phyloP scores from a whole-genome alignment of 2,113 vertebrate species.

The Xiphorhynchus elegans region DNA sequence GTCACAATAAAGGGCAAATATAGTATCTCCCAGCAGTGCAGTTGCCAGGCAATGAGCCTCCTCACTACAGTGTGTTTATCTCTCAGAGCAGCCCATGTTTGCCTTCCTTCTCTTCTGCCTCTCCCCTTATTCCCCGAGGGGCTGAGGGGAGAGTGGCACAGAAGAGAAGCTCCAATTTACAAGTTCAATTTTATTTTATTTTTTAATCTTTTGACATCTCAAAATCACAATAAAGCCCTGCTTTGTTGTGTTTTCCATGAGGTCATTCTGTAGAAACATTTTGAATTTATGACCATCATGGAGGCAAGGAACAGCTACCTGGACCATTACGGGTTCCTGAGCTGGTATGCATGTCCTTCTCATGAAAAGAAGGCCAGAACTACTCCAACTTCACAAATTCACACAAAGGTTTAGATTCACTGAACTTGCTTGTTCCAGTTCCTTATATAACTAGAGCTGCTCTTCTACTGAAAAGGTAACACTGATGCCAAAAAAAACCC shows the following conservation, averaged over 20 bases:
- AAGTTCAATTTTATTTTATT: neutral
- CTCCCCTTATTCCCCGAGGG: neutral
- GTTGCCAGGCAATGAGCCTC: slow-evolving; percentile 36
- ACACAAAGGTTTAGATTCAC: neutral
- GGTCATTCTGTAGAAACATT: neutral
- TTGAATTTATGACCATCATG: neutral
- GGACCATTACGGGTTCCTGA: neutral
- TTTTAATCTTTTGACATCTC: neutral
- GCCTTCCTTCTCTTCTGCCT: neutral
- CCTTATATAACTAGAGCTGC: neutral
- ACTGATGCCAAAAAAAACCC: neutral
- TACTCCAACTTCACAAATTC: neutral
- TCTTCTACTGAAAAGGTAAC: neutral
- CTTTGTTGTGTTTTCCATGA: neutral
- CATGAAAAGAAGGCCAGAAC: neutral
- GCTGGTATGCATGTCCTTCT: neutral
- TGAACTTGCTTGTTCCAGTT: neutral
- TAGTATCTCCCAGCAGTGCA: neutral
- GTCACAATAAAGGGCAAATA: slow-evolving; percentile 29
- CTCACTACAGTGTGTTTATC: slow-evolving; percentile 5
- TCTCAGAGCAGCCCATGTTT: neutral
- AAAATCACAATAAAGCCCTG: neutral
- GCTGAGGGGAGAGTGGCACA: neutral
- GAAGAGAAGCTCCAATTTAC: neutral
- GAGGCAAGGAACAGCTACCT: neutral